These are phyloP conservation scores for Meta bourneti DNA, from an alignment of 2,888 invertebrate genomes.

Conservation along the genomic window DNA sequence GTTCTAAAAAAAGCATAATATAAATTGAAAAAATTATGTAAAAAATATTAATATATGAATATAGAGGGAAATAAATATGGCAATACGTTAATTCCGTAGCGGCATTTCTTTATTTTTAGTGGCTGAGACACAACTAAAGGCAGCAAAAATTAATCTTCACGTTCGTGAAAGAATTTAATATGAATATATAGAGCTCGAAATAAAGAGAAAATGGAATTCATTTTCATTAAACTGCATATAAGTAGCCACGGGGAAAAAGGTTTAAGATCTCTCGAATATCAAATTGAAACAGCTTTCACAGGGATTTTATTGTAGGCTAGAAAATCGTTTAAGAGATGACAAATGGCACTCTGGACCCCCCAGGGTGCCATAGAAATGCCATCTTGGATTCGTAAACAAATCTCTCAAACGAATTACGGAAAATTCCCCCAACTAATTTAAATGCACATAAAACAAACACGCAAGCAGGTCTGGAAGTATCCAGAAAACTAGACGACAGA, in stretches of 20 bases:
- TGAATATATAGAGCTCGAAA: neutral
- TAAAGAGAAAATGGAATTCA: slow-evolving; percentile 20
- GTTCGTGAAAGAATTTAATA: neutral
- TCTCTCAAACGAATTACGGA: neutral
- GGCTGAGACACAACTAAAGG: neutral
- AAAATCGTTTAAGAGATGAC: slow-evolving; percentile 50
- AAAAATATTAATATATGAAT: too few relatives aligned
- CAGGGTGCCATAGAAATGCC: slow-evolving; percentile 31
- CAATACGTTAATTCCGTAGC: too few relatives aligned
- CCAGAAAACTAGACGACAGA: too few relatives aligned
- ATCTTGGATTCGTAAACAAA: neutral
- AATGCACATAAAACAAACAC: neutral
- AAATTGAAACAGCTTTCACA: slow-evolving; percentile 38
- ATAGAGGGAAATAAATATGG: too few relatives aligned
- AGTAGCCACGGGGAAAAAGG: slow-evolving; percentile 8
- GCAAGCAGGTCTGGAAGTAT: too few relatives aligned
- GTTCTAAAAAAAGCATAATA: too few relatives aligned
- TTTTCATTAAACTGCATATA: slow-evolving; percentile 28
- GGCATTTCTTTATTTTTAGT: too few relatives aligned
- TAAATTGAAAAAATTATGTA: too few relatives aligned
- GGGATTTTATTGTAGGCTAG: slow-evolving; percentile 53
- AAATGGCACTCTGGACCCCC: slow-evolving; percentile 28
- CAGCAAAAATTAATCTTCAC: neutral
- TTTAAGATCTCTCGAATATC: slow-evolving; percentile 30
- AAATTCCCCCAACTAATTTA: neutral